A percentile compares a stretch with the other conserved stretches of the same genome.
Evolutionary conservation across 37 sponge, comb jelly and placozoan genomes (phyloP).

Genomic region (Bolinopsis microptera): DNA sequence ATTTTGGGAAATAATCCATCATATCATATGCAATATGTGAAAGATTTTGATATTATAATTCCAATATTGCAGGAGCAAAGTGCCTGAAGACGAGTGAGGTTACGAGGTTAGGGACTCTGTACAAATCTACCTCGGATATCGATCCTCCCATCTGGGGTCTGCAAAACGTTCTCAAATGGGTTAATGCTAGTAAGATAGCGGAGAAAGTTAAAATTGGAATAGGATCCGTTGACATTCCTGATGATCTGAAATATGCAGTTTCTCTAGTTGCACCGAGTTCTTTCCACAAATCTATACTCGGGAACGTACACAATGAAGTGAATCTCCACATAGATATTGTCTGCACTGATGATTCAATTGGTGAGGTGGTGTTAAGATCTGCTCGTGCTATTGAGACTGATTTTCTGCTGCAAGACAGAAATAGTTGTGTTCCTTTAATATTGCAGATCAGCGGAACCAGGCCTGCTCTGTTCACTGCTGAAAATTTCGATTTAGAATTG

Average conservation of each 20-base stretch:
- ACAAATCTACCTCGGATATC: neutral
- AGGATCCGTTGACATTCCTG: neutral
- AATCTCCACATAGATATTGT: constrained; percentile 50
- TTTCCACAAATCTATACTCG: constrained; percentile 4
- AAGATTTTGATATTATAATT: too few relatives aligned
- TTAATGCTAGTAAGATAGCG: neutral
- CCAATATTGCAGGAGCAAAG: neutral
- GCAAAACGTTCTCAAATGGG: neutral
- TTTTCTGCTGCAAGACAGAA: neutral
- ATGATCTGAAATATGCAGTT: neutral
- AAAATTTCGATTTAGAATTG: neutral
- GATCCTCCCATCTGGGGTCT: neutral
- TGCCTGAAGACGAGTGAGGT: neutral
- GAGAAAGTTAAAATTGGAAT: neutral
- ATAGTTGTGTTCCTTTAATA: neutral
- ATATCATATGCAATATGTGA: too few relatives aligned
- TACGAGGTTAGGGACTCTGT: neutral
- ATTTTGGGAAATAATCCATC: too few relatives aligned
- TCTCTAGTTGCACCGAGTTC: constrained; percentile 2
- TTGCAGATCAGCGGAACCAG: neutral
- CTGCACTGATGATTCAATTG: neutral
- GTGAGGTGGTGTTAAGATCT: neutral
- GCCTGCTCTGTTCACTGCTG: neutral
- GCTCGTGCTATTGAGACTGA: neutral
- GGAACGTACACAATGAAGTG: constrained; percentile 22